These are phyloP conservation scores for Gymnothorax javanicus DNA, from an alignment of 2,797 vertebrate species.

Conservation along the genomic window DNA sequence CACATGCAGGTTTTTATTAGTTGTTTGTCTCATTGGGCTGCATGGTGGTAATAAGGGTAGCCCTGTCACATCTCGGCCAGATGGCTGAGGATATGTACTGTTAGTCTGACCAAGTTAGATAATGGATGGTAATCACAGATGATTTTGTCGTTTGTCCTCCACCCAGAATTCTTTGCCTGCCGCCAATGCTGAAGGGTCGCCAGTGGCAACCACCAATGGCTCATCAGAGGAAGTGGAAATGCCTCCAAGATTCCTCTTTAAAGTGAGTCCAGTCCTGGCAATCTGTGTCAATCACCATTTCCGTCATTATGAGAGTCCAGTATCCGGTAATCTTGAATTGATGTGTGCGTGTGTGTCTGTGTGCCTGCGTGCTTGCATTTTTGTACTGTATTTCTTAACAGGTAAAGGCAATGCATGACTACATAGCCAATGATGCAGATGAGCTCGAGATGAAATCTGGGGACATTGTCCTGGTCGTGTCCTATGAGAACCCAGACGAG, in stretches of 20 bases:
- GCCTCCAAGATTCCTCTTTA: conserved; percentile 88
- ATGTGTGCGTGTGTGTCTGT: conserved; percentile 7
- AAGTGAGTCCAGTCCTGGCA: conserved; percentile 70
- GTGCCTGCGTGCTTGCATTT: conserved; percentile 5
- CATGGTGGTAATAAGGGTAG: too few species aligned
- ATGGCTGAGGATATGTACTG: too few species aligned
- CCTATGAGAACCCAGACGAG: conserved; percentile 89
- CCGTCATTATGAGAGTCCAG: too few species aligned
- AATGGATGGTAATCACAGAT: too few species aligned
- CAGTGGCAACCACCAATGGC: conserved; percentile 77
- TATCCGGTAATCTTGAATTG: neutral
- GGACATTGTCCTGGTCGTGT: conserved; percentile 86
- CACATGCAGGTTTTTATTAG: neutral
- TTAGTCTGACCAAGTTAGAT: too few species aligned
- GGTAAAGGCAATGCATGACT: conserved; percentile 86
- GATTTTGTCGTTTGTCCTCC: neutral
- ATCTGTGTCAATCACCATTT: neutral
- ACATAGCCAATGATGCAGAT: conserved; percentile 85
- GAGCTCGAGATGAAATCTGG: conserved; percentile 90
- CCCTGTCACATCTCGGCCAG: too few species aligned
- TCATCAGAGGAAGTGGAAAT: conserved; percentile 76
- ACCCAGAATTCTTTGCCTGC: conserved; percentile 75
- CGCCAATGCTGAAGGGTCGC: conserved; percentile 73
- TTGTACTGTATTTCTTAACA: conserved; percentile 39
- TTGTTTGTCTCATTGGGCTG: neutral